Base-by-base conservation (phyloP, 2,888 invertebrate species). In the Napeogenes inachia region DNA sequence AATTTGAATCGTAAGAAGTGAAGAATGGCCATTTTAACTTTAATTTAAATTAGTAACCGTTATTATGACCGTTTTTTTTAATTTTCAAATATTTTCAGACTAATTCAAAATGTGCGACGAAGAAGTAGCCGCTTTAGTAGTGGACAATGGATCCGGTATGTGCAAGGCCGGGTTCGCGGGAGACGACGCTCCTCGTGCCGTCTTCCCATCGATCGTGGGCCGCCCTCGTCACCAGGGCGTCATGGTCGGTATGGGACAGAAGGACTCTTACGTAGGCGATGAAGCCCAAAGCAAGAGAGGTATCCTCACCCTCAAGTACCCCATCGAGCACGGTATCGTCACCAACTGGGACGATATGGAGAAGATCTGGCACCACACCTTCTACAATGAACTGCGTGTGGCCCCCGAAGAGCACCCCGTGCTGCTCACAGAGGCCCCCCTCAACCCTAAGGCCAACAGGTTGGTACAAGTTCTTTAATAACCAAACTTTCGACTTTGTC, bases 261-360 rank as follows among this genome's bases (percentile, higher is more conserved):
- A 98, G 91, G 98, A 98, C 92, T 96, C 95, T 71, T 98, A 98
- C 88, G 98, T 98, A 64, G 98, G 98, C 66, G 98, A 98, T 85
- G 98, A 98, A 91, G 98, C 98, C 79, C 98, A 98, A 91, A 96
- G 96, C 92, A 98, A 98, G 92, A 94, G 98, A 92, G 98, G 98
- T 92, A 98, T 98, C 92, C 94, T 98, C 76, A 98, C 97, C 71
- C 92, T 98, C 83, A 98, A 98, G 87, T 98, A 98, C 92, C 98
- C 98, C 80, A 98, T 98, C 87, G 98, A 98, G 88, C 98, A 98
- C 92, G 98, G 98, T 78, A 98, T 98, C 91, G 97, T 98, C 82
- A 98, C 98, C 89, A 98, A 98, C 93, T 98, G 98, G 98, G 98
- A 98, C 81, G 98, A 98, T 81, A 98, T 98, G 98, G 98, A 98